Evolutionary conservation across 2,797 vertebrate species (phyloP), one percentile per base, ranked within the genome.

Genomic region (Girardinus metallicus): DNA sequence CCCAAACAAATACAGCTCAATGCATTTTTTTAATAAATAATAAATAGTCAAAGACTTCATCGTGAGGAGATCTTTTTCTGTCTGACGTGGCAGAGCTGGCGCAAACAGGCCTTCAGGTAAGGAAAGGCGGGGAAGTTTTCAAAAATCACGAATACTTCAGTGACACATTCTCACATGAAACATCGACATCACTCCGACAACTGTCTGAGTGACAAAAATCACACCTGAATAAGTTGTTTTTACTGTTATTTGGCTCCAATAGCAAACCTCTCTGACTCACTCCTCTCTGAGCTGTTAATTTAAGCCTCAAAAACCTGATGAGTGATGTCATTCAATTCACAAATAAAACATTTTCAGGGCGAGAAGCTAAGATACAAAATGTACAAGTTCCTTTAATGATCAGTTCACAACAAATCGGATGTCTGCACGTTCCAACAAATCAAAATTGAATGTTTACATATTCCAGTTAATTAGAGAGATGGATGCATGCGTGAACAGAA

Each of bases 181-280:
- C 82, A 79, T 82, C 77, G 75, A 75, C 73, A 85, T 85, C 62
- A 90, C 89, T 88, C 83, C 86, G 81, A 89, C 79, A 82, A 77
- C 85, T 34, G 74, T 77, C 78, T 87, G 80, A 73, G 73, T 73
- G 68, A 86, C 83, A 80, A 62, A 44, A 89, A 86, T 46, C 77
- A 43, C 73, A 70, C 57, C 21, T 4, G 80, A 89, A 85, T 77
- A 15, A 73, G 78, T 88, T 79, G 70, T 89, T 86, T 83, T 66
- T 82, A 51, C 39, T 86, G 78, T 77, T 73, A 78, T 86, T 89
- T 87, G 86, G 89, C 73, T 47, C 15, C 3, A 51, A 84, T 80
- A 80, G 73, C 10, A 85, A 87, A 81, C 51, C 78, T 73, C 23
- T 79, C 66, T 86, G 85, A 92, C 74, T 91, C 87, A 83, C 64